Conservation (phyloP, 2,797 vertebrate species). For the Crocodylus rhombifer region DNA sequence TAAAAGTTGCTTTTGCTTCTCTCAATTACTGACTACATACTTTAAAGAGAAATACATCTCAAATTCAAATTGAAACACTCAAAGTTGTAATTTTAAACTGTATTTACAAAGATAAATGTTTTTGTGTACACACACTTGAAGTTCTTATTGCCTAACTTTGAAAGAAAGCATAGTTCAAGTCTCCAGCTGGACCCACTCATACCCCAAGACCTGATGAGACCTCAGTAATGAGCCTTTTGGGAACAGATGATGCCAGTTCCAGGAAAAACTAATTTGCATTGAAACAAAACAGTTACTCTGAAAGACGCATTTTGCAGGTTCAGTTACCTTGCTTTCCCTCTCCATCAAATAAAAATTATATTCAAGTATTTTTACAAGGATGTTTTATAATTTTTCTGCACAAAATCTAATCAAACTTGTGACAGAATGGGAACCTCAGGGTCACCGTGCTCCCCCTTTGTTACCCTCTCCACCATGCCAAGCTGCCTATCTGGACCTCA, state of each 20-base stretch:
- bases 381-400: not conserved
- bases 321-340: not conserved
- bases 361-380: not conserved
- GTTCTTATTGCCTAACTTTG: too few species aligned
- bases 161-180: not conserved
- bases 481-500: too few species aligned
- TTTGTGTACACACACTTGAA: too few species aligned
- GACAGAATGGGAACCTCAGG: too few species aligned
- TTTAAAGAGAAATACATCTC: not conserved
- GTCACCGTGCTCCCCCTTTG: too few species aligned
- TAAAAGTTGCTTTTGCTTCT: rapidly evolving
- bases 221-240: not conserved
- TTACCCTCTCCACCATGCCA: too few species aligned
- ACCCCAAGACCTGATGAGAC: not conserved
- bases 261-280: not conserved
- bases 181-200: not conserved
- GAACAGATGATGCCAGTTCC: not conserved
- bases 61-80: not conserved
- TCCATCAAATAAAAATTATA: not conserved
- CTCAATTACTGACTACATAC: not conserved
- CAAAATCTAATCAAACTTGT: not conserved
- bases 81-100: not conserved
- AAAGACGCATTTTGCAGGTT: not conserved
- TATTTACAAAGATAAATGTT: not conserved
- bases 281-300: not conserved